Base-by-base conservation (phyloP, 2,797 vertebrate genomes). In the Choloepus didactylus region DNA sequence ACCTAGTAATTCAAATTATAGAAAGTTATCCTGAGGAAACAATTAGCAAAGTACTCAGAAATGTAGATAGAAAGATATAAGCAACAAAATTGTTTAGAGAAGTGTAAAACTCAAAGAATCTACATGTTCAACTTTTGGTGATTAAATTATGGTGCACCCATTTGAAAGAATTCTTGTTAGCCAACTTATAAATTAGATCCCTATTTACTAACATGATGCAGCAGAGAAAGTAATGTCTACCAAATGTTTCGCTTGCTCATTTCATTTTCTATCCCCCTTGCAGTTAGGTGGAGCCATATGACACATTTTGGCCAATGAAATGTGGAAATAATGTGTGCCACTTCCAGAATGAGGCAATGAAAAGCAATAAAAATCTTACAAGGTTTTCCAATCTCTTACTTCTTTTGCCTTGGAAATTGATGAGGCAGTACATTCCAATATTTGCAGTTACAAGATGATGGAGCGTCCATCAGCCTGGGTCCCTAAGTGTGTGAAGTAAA, bases 1-100 rank as follows among this genome's bases (percentile, higher is more conserved):
- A 66, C 29, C 35, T 70, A 72, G 6, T 31, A 88, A 88, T 86
- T 92, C 38, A 87, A 89, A 82, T 88, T n/a, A 19, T 9, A 93
- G 64, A 76, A 69, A 76, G 85, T 66, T 88, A 91, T 66, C 35
- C 41, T 69, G 94, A 79, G 21, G 35, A 84, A 85, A 67, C 14
- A 92, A 69, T 77, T 87, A 75, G 23, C 35, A 86, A 91, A 80
- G 35, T 38, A 64, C 8, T 56, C 9, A 83, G 64, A 94, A 1
- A 75, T 86, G 1, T 56, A 79, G 1, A n/a, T 16, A 38, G 23
- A 84, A 49, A 35, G 29, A 81, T 15, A 29, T 70, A 84, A 67
- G n/a, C 66, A 41, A 81, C 16, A 75, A 31, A 77, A 27, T 46
- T 35, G 81, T 80, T 81, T 54, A 70, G 7, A 94, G 10, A 51